Percentiles rank a stretch among this genome's conserved stretches.
Evolutionary conservation across 1,140 invertebrate species (phyloP).

Genomic region (Trachelipus rathkii): DNA sequence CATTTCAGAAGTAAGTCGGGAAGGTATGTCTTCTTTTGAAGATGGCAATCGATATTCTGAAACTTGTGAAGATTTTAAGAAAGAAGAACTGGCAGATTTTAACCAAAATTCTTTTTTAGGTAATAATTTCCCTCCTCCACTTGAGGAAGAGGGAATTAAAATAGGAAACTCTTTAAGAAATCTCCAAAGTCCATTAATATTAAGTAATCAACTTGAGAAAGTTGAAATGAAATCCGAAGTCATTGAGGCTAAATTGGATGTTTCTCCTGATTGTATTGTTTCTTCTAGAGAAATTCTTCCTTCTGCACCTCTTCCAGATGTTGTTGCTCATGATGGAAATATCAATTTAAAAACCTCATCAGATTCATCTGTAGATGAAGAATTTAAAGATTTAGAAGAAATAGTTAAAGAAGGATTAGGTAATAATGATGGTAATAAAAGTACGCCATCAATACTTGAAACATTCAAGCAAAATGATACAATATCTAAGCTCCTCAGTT

Average conservation of each 20-base stretch:
- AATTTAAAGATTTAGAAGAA: not conserved
- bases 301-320: constrained; percentile 30
- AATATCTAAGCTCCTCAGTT: too few relatives aligned
- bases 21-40: constrained; percentile 36
- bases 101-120: constrained; percentile 40
- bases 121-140: constrained; percentile 33
- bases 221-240: too few relatives aligned
- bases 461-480: too few relatives aligned
- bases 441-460: too few relatives aligned
- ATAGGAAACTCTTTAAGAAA: constrained; percentile 9
- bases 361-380: constrained; percentile 22
- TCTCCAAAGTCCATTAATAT: not conserved
- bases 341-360: constrained; percentile 24
- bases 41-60: constrained; percentile 27
- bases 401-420: too few relatives aligned
- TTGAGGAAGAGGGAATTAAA: constrained; percentile 27
- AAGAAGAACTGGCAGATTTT: not conserved
- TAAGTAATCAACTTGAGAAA: not conserved
- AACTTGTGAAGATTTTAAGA: constrained; percentile 3
- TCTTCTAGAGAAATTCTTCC: constrained; percentile 37
- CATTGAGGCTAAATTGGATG: constrained; percentile 1
- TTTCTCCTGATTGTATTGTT: constrained; percentile 38
- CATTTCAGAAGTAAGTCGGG: constrained; percentile 36
- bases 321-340: constrained; percentile 32
- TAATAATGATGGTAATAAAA: too few relatives aligned